Evolutionary conservation across 2,113 vertebrate genomes (phyloP), one percentile per base, ranked within the genome.

Genomic region (Phylloscopus trochilus): DNA sequence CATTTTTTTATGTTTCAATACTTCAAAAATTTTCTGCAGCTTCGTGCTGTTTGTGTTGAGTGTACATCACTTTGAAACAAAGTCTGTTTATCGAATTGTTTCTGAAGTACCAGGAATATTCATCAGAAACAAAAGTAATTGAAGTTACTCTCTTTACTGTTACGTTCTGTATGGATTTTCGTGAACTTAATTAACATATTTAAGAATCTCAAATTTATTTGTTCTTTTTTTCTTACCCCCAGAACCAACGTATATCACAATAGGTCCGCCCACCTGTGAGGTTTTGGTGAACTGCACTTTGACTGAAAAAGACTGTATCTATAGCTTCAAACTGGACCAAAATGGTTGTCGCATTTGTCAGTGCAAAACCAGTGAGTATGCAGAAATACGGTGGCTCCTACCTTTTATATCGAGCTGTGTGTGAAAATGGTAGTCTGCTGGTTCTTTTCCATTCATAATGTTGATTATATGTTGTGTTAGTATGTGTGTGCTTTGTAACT

Each of bases 221-320:
- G 0, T 17, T 58, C 93, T 78, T 33, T 58, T 86, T 78, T 92
- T 64, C 79, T 92, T 92, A 68, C 31, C 82, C 84, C 53, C 92
- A 98, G 99, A 99, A 90, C 99, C 99, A 85, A 98, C 98, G 8
- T 99, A 99, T 83, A 99, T 99, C 96, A 99, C 98, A 63, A 98
- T 99, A 95, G 98, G 98, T 87, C 99, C 99, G 0, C 98, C 98
- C 82, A 97, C 96, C 15, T 99, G 99, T 86, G 97, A 97, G 83
- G 92, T 90, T 74, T 86, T 98, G 74, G 92, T 97, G 78, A 99
- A 99, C 97, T 99, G 99, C 95, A 98, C 97, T 19, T 97, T 99
- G 94, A 97, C 95, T 1, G 98, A 98, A 79, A 98, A 96, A 91
- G 98, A 98, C 84, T 99, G 99, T 70, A 70, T 95, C 75, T 98